Evolutionary conservation across 2,797 vertebrate species (phyloP), one percentile per base, ranked within the genome.

Genomic region (Parotocinclus haroldoi): DNA sequence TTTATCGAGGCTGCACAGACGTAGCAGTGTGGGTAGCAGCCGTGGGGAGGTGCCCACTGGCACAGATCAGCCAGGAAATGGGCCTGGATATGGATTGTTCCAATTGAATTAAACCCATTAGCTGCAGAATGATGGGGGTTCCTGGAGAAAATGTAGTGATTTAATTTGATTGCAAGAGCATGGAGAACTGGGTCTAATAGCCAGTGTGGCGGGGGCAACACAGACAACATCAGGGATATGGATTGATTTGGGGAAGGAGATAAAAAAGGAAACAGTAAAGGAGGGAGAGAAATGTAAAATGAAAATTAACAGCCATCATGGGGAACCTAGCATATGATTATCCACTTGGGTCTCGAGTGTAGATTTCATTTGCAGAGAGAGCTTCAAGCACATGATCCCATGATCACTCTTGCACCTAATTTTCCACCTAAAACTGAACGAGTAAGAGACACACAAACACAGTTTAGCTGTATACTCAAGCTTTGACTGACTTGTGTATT

Each of bases 1-100:
- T 91, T 94, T 94, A 93, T 94, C 92, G 76, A 39, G 37, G 12
- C 80, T 88, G 81, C 69, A 74, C 94, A 94, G 92, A 90, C 79
- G 0, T 7, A 14, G 48, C 46, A 36, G 83, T 89, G 89, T 85
- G 56, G 19, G 80, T 83, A 80, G 40, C 58, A 8, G 48, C 82
- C 71, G 66, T 77, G 56, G 55, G 84, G 81, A 84, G 60, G 78
- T 81, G 67, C 60, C 71, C 62, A 76, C 69, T 84, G 78, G 76
- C 73, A 69, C 64, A 16, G 65, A 44, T 79, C 74, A 82, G 81
- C 79, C 83, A 74, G 83, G 79, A 81, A 82, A 83, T 76, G 83
- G 88, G 87, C 78, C 83, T 79, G 87, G 83, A 80, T 76, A 82
- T 79, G 84, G 85, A 85, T 86, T 84, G 84, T 86, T 85, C 83